Evolutionary conservation across 1,140 invertebrate genomes (phyloP).

Genomic region (Lasaia peninsularis): DNA sequence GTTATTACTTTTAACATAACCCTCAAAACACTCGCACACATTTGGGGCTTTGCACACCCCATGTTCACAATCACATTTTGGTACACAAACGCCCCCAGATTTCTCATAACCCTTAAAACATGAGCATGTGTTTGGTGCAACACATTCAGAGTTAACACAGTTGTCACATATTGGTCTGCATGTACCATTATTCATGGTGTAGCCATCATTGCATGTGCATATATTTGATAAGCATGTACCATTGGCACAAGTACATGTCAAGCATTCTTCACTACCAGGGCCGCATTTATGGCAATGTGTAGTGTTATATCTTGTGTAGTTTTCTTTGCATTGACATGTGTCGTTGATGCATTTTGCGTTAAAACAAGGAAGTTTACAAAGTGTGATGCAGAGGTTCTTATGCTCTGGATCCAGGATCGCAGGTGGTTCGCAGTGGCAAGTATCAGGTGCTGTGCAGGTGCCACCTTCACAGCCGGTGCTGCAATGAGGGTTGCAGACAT

Average conservation of each 20-base stretch:
- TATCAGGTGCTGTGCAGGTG: constrained; percentile 76
- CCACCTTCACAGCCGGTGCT: constrained; percentile 77
- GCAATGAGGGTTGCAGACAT: constrained; percentile 71
- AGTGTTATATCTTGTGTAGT: constrained; percentile 42
- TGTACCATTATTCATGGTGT: constrained; percentile 21
- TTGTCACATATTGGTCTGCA: constrained; percentile 67
- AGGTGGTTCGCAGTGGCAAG: constrained; percentile 70
- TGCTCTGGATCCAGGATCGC: constrained; percentile 30
- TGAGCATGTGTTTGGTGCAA: constrained; percentile 56
- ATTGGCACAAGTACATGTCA: background rate
- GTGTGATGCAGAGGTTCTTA: constrained; percentile 54
- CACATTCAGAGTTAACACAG: constrained; percentile 70
- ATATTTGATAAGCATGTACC: constrained; percentile 43
- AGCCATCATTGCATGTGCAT: constrained; percentile 35
- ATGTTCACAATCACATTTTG: constrained; percentile 19
- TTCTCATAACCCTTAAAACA: constrained; percentile 31
- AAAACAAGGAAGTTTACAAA: constrained; percentile 72
- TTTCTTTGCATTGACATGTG: constrained; percentile 65
- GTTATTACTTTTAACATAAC: constrained; percentile 23
- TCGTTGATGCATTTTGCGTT: constrained; percentile 71
- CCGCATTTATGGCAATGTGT: constrained; percentile 51
- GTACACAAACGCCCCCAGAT: constrained; percentile 27
- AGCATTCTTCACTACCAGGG: constrained; percentile 23
- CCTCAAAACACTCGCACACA: constrained; percentile 28
- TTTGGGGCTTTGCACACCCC: constrained; percentile 25